Percentiles rank a stretch among this genome's conserved stretches.
Evolutionary conservation across 2,113 vertebrate species (phyloP).

Genomic region (Odontophorus gujanensis): DNA sequence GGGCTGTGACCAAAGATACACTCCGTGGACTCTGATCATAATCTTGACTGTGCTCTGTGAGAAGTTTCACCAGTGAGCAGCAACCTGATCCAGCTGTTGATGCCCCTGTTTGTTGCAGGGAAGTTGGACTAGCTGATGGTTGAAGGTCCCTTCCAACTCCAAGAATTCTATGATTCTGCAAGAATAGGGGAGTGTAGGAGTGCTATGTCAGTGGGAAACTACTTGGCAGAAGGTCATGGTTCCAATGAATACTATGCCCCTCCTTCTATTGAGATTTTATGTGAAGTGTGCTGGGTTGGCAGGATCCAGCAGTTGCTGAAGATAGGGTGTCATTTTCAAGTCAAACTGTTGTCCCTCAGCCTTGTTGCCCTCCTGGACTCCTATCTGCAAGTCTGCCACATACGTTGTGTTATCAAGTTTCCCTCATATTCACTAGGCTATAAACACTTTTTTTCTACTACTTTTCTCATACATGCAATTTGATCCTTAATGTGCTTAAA

Average conservation of each 20-base stretch:
- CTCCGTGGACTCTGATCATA: neutral
- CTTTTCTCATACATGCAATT: neutral
- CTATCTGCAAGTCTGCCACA: neutral
- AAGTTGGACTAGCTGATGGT: too few species aligned
- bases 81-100: too few species aligned
- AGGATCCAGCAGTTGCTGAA: neutral
- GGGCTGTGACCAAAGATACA: neutral
- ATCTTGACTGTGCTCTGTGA: neutral
- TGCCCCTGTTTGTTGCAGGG: too few species aligned
- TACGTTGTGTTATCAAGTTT: neutral
- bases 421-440: neutral
- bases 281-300: neutral
- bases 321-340: rapidly evolving
- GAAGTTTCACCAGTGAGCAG: neutral
- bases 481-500: neutral
- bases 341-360: neutral
- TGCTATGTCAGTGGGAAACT: neutral
- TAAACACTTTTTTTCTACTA: neutral
- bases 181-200: neutral
- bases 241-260: neutral
- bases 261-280: neutral
- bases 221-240: neutral
- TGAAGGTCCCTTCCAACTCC: too few species aligned
- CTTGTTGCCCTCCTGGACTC: neutral
- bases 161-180: neutral